A percentile compares a stretch with the other conserved stretches of the same genome.
These are phyloP conservation scores for Pao palembangensis DNA, from an alignment of 2,113 vertebrate genomes.

Conservation along the genomic window DNA sequence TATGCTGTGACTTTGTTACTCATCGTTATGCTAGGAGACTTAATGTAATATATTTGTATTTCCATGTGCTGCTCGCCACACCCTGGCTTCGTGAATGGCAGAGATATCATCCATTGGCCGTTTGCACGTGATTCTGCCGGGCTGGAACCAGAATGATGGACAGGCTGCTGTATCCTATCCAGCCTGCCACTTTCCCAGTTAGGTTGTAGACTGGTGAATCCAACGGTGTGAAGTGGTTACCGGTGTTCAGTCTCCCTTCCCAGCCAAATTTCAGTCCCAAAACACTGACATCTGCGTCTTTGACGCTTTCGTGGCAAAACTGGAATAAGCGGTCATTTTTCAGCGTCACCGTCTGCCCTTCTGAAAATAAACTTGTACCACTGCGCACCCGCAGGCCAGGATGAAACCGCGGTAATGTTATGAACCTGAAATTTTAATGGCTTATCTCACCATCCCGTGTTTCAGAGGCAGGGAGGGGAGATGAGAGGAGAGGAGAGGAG, in stretches of 20 bases:
- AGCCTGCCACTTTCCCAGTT: constrained; percentile 4
- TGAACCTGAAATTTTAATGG: constrained; percentile 30
- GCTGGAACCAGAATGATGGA: constrained; percentile 14
- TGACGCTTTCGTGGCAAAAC: no score
- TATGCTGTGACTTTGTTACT: no score
- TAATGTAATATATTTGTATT: no score
- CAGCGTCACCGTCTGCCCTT: no score
- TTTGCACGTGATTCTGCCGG: constrained; percentile 6
- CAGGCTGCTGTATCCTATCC: constrained; percentile 34
- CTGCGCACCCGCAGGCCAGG: neutral
- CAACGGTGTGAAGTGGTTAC: neutral
- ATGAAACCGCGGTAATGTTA: constrained; percentile 7
- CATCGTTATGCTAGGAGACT: no score
- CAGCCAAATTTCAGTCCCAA: no score
- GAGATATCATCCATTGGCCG: constrained; percentile 18
- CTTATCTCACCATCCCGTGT: constrained; percentile 53
- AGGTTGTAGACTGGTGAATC: constrained; percentile 22
- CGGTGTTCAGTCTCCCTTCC: neutral
- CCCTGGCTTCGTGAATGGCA: constrained; percentile 32
- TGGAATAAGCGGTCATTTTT: no score
- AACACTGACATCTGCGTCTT: no score
- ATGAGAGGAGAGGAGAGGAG: constrained; percentile 28
- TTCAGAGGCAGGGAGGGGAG: constrained; percentile 39
- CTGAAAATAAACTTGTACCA: neutral
- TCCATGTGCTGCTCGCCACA: constrained; percentile 18